Evolutionary conservation across 2,888 invertebrate species (phyloP), one percentile per base, ranked within the genome.

Genomic region (Linnaemya vulpina): DNA sequence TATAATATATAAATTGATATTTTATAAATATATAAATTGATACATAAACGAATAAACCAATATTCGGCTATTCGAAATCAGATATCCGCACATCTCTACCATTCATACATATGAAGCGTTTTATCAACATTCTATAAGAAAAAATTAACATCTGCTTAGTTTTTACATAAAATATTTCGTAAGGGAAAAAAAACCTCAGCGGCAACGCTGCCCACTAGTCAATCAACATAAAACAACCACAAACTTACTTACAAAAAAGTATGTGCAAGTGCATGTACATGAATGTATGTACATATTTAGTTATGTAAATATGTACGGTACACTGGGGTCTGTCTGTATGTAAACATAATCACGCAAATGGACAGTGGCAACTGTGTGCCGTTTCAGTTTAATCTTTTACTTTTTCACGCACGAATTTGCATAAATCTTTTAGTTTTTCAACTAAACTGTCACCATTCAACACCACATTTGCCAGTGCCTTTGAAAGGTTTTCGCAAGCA

Each of bases 401-500:
- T 65, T 63, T 46, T 43, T 67, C 25, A 43, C 8, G 11, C 40
- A 58, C 35, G 17, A 38, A 22, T 25, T 63, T 53, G 25, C 25
- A 75, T 63, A 25, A 63, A 53, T 63, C 30, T 38, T 1, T n/a
- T 20, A 11, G 62, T 38, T 22, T 73, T 13, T 20, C 0, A 73
- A 30, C n/a, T 60, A 10, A 73, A 46, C 5, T 35, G 5, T 35
- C n/a, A n/a, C 15, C 22, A 4, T 10, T 22, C 1, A 55, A 55
- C 13, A 30, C 8, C 3, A n/a, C n/a, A 20, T 4, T 53, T 53
- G 13, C 53, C n/a, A 55, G 7, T 55, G 43, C 9, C 17, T 75
- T 53, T 22, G 17, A 11, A 49, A 73, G 46, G 35, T 74, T 83
- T 75, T 15, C 51, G 55, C 46, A 70, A 84, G 77, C 84, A 84